Conservation (phyloP, 2,113 vertebrate species). For the Ceuthmochares aereus region DNA sequence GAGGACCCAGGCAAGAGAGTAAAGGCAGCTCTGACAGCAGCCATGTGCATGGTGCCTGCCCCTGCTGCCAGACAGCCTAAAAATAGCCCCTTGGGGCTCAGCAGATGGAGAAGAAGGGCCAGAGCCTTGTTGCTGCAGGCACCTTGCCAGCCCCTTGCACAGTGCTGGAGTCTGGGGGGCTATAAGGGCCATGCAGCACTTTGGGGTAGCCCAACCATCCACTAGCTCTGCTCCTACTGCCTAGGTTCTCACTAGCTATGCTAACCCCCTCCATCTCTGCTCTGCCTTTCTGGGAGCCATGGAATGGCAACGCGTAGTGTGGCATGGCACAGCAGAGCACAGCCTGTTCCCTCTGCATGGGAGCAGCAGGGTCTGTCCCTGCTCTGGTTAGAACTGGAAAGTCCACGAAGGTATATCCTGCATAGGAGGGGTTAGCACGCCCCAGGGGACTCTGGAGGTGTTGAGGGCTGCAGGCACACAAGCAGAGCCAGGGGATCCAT, state of each 20-base stretch:
- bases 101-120: neutral
- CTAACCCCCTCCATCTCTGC: neutral
- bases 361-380: neutral
- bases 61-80: neutral
- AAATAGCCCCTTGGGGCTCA: neutral
- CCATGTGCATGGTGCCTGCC: accelerated
- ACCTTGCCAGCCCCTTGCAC: neutral
- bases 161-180: neutral
- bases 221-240: neutral
- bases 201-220: accelerated
- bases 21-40: neutral
- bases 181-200: neutral
- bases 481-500: neutral
- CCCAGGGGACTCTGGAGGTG: neutral
- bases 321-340: neutral
- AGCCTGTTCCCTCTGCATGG: neutral
- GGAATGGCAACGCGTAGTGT: neutral
- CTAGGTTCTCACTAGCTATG: neutral
- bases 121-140: neutral
- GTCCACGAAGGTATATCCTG: accelerated
- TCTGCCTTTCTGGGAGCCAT: neutral
- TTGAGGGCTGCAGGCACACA: accelerated
- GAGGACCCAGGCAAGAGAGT: neutral
- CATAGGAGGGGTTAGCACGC: neutral
- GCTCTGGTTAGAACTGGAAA: neutral